Evolutionary conservation across 2,797 vertebrate genomes (phyloP), one percentile per base, ranked within the genome.

Genomic region (Notolepis coatsorum): DNA sequence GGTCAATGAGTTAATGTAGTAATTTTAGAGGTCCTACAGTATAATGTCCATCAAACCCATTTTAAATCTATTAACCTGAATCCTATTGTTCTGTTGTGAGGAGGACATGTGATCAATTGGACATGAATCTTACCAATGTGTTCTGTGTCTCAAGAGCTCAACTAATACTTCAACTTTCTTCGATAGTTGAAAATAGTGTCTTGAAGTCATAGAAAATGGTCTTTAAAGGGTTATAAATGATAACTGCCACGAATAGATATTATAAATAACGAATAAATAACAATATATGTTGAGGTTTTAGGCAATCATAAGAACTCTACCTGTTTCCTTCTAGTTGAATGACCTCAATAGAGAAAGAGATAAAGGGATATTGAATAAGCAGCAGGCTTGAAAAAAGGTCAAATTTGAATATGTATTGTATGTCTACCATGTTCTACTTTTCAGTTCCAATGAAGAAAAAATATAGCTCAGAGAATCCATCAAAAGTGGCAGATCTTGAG

Each of bases 141-240:
- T n/a, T n/a, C n/a, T n/a, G n/a, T n/a, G n/a, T n/a, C n/a, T n/a
- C n/a, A n/a, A n/a, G n/a, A n/a, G n/a, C n/a, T n/a, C n/a, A n/a
- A n/a, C n/a, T n/a, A n/a, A n/a, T n/a, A n/a, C n/a, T n/a, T n/a
- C n/a, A n/a, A n/a, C n/a, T n/a, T n/a, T n/a, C n/a, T n/a, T n/a
- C n/a, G n/a, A n/a, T n/a, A n/a, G n/a, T n/a, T n/a, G n/a, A n/a
- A n/a, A n/a, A n/a, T n/a, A n/a, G n/a, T n/a, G n/a, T n/a, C n/a
- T n/a, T n/a, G n/a, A n/a, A n/a, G n/a, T n/a, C n/a, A n/a, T n/a
- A n/a, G n/a, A n/a, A n/a, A n/a, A n/a, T n/a, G n/a, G n/a, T 70
- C 8, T 73, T 81, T 77, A 79, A 82, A 84, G 68, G 74, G 64
- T 71, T 17, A 57, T 74, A 50, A 35, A 48, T 47, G 20, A 61